Evolutionary conservation across 2,113 vertebrate species (phyloP).

Genomic region (Stegastes partitus): DNA sequence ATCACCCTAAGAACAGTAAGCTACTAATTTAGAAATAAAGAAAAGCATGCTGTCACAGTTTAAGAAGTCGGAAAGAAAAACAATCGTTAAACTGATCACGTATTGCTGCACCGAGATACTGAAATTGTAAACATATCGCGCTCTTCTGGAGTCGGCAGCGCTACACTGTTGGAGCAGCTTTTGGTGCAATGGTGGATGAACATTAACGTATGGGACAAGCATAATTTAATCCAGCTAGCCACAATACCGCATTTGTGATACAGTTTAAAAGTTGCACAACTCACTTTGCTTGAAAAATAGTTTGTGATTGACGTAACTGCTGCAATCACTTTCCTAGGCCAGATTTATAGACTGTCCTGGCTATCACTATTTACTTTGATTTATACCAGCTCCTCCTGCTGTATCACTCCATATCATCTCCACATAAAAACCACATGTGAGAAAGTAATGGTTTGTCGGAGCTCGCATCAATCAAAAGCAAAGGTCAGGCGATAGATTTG

Average conservation of each 20-base stretch:
- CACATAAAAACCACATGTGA: slow-evolving; percentile 66
- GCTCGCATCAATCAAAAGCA: slow-evolving; percentile 48
- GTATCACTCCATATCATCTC: slow-evolving; percentile 32
- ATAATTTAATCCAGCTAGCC: background rate
- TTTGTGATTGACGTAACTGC: slow-evolving; percentile 17
- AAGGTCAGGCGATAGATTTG: slow-evolving; percentile 44
- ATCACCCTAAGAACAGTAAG: too few relatives aligned
- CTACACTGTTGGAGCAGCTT: background rate
- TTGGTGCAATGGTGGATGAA: background rate
- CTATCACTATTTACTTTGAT: slow-evolving; percentile 60
- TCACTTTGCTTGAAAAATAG: slow-evolving; percentile 10
- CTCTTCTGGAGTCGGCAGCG: background rate
- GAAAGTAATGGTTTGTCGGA: slow-evolving; percentile 3
- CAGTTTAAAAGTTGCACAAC: background rate
- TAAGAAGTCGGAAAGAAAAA: too few relatives aligned
- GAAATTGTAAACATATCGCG: background rate
- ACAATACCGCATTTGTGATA: background rate
- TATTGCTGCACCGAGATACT: background rate
- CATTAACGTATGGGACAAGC: background rate
- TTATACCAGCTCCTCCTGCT: slow-evolving; percentile 51
- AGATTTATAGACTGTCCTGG: slow-evolving; percentile 64
- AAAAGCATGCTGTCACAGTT: too few relatives aligned
- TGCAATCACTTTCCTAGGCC: slow-evolving; percentile 29
- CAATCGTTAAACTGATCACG: too few relatives aligned
- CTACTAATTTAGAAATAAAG: too few relatives aligned